Percentiles rank a stretch among this genome's conserved stretches.
phyloP scores from a whole-genome alignment of 2,113 vertebrate genomes.

The Malurus alboscapulatus region DNA sequence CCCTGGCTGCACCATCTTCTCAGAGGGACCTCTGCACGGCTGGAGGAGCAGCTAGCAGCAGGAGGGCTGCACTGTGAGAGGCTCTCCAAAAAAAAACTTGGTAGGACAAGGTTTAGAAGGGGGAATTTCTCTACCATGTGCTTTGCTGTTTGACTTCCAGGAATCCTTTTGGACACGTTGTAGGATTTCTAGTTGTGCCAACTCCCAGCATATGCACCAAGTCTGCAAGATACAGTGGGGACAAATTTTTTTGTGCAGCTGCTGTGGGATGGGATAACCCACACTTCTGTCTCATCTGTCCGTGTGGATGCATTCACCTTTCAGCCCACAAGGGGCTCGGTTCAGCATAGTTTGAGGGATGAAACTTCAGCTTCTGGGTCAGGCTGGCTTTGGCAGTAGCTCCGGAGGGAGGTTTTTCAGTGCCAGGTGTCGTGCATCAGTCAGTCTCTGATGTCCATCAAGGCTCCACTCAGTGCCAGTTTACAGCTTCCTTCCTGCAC shows the following conservation, averaged over 20 bases:
- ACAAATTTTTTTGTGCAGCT: background rate
- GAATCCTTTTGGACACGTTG: background rate
- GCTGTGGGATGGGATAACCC: background rate
- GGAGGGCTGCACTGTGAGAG: background rate
- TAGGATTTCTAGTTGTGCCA: background rate
- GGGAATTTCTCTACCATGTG: background rate
- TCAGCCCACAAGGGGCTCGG: background rate
- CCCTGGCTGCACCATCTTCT: background rate
- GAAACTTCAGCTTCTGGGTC: background rate
- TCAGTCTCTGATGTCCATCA: background rate
- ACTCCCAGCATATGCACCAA: background rate
- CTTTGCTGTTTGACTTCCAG: background rate
- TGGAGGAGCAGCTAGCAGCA: background rate
- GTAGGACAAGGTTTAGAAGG: background rate
- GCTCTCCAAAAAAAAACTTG: background rate
- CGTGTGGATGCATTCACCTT: background rate
- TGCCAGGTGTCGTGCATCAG: rapidly evolving
- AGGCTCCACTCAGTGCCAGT: background rate
- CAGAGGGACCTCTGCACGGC: background rate
- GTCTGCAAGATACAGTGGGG: background rate
- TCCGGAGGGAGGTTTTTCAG: background rate
- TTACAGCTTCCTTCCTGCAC: constrained; percentile 6
- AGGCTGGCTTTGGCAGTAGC: background rate
- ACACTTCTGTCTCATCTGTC: background rate
- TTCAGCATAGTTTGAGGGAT: background rate